These are phyloP conservation scores for Chaetophractus vellerosus DNA, from an alignment of 2,797 vertebrate species.

Conservation along the genomic window DNA sequence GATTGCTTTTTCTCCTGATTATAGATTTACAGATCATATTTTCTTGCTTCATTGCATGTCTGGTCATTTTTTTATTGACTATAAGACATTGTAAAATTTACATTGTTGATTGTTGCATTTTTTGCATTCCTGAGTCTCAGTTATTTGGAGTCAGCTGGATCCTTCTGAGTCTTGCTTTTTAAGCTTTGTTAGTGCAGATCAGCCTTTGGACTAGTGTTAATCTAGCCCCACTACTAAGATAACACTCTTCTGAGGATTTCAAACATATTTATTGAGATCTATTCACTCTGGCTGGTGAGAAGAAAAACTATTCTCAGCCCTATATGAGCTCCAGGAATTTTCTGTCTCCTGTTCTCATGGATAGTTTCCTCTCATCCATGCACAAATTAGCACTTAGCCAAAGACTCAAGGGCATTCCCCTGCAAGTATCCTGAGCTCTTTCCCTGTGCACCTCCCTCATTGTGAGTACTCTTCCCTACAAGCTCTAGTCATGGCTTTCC, in stretches of 20 bases:
- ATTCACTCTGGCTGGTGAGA: not conserved
- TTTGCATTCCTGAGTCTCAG: not conserved
- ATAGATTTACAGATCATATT: not conserved
- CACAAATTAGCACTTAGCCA: not conserved
- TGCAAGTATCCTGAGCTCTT: not conserved
- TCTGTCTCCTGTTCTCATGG: not conserved
- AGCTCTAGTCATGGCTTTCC: not conserved
- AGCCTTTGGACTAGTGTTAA: not conserved
- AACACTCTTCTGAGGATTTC: not conserved
- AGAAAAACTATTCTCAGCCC: not conserved
- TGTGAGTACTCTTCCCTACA: not conserved
- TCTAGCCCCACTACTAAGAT: not conserved
- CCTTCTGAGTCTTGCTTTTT: not conserved
- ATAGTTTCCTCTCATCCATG: not conserved
- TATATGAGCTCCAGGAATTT: not conserved
- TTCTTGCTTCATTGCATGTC: not conserved
- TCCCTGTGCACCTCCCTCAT: not conserved
- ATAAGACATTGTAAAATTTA: not conserved
- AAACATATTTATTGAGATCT: not conserved
- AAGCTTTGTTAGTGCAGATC: not conserved
- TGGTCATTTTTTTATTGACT: not conserved
- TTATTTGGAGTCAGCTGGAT: not conserved
- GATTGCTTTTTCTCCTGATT: conserved; percentile 4
- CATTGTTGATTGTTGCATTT: not conserved
- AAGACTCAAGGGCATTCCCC: not conserved